A percentile compares a stretch with the other conserved stretches of the same genome.
These are phyloP conservation scores for Schizopygopsis malacanthus DNA, from an alignment of 2,797 vertebrate species.

Conservation along the genomic window DNA sequence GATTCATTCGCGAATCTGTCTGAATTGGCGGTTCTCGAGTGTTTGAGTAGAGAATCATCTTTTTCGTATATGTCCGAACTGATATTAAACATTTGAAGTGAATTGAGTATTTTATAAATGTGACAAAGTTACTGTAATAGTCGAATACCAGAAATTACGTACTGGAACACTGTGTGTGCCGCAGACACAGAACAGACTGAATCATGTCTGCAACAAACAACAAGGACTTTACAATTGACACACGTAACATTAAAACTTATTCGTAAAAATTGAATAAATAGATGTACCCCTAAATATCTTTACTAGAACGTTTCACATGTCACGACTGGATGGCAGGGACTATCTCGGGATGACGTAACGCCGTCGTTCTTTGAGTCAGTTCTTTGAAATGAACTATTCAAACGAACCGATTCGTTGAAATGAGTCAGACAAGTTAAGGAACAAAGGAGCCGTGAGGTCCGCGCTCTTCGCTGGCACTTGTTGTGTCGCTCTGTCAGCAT, in stretches of 20 bases:
- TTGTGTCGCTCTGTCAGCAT: conserved; percentile 5
- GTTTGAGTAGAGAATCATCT: background rate
- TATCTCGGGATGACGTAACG: background rate
- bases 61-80: background rate
- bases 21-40: background rate
- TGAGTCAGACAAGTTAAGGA: conserved; percentile 39
- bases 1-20: conserved; percentile 5
- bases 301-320: background rate
- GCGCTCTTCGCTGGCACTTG: conserved; percentile 19
- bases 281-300: background rate
- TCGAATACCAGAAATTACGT: too few species aligned
- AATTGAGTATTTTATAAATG: background rate
- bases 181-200: background rate
- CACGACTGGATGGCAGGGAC: background rate
- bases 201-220: background rate
- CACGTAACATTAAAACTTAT: background rate
- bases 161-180: background rate
- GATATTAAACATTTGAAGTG: background rate
- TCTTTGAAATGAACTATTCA: conserved; percentile 6
- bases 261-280: background rate
- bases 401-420: conserved; percentile 16
- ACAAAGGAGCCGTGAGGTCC: conserved; percentile 49
- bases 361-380: background rate
- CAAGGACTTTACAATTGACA: background rate
- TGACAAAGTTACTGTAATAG: background rate